Conservation (phyloP, 2,888 invertebrate genomes). For the Zhuqinia jingwanae region DNA sequence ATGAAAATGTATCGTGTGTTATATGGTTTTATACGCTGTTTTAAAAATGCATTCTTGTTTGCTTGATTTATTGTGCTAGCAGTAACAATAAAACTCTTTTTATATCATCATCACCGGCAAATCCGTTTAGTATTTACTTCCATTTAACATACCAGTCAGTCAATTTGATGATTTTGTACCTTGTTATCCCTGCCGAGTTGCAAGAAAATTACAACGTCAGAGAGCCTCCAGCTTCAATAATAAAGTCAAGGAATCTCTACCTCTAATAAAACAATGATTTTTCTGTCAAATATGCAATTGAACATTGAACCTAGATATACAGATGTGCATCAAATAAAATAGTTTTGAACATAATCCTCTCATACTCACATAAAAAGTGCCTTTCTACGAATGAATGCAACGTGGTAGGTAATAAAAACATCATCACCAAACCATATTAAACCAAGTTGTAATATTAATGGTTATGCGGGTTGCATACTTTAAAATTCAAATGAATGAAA, state of each 20-base stretch:
- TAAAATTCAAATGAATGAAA: neutral
- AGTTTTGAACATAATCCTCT: neutral
- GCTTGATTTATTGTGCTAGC: slow-evolving; percentile 47
- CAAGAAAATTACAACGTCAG: slow-evolving; percentile 31
- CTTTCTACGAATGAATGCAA: too few species aligned
- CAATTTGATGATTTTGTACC: neutral
- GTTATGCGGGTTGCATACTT: neutral
- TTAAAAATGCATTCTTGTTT: slow-evolving; percentile 39
- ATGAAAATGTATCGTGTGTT: slow-evolving; percentile 18
- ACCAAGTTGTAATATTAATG: neutral
- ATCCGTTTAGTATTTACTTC: neutral
- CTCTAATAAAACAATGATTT: slow-evolving; percentile 33
- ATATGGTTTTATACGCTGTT: slow-evolving; percentile 1
- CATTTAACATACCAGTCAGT: neutral
- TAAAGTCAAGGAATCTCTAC: too few species aligned
- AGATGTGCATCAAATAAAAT: slow-evolving; percentile 18
- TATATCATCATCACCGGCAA: neutral
- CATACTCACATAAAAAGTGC: neutral
- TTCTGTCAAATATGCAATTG: slow-evolving; percentile 51
- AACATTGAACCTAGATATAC: slow-evolving; percentile 25
- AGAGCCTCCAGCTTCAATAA: slow-evolving; percentile 3
- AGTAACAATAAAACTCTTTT: slow-evolving; percentile 32
- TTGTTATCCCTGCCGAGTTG: slow-evolving; percentile 6
- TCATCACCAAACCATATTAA: neutral
- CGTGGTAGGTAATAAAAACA: neutral